phyloP scores from a whole-genome alignment of 2,888 invertebrate genomes.

The Lasioglossum oenotherae region DNA sequence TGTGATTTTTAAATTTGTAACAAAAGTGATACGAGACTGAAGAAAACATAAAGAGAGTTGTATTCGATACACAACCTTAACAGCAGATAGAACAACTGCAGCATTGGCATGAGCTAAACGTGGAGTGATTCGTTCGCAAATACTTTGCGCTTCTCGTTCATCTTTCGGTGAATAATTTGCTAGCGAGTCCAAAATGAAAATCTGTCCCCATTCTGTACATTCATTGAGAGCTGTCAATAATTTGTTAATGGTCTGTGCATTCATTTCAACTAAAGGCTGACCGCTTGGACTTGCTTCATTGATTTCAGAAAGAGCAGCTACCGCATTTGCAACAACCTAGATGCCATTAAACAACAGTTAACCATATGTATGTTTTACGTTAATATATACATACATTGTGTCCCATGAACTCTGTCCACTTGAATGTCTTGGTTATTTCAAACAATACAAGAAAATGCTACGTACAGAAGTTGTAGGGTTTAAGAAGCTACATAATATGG shows the following conservation, averaged over 20 bases:
- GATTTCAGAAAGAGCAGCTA: slow-evolving; percentile 99
- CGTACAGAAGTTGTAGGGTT: no score
- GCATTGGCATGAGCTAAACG: slow-evolving; percentile 99
- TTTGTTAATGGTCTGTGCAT: slow-evolving; percentile 99
- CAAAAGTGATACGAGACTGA: slow-evolving; percentile 2
- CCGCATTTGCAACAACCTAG: slow-evolving; percentile 98
- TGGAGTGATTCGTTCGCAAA: slow-evolving; percentile 98
- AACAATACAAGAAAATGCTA: no score
- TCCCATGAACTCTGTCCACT: no score
- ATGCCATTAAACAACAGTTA: slow-evolving; percentile 17
- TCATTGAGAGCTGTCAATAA: slow-evolving; percentile 98
- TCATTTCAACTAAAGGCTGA: slow-evolving; percentile 98
- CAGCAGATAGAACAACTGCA: slow-evolving; percentile 98
- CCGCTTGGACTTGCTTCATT: slow-evolving; percentile 98
- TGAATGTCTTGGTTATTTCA: no score
- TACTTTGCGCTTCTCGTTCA: slow-evolving; percentile 98
- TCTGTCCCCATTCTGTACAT: slow-evolving; percentile 99
- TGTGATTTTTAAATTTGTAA: slow-evolving; percentile 4
- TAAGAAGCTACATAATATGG: no score
- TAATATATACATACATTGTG: neutral
- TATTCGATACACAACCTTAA: slow-evolving; percentile 89
- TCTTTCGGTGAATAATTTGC: slow-evolving; percentile 99
- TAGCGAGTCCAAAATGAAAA: slow-evolving; percentile 98
- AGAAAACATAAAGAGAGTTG: slow-evolving; percentile 20
- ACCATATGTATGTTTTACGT: neutral